These are phyloP conservation scores for Barbus barbus DNA, from an alignment of 2,113 vertebrate genomes.

Conservation along the genomic window DNA sequence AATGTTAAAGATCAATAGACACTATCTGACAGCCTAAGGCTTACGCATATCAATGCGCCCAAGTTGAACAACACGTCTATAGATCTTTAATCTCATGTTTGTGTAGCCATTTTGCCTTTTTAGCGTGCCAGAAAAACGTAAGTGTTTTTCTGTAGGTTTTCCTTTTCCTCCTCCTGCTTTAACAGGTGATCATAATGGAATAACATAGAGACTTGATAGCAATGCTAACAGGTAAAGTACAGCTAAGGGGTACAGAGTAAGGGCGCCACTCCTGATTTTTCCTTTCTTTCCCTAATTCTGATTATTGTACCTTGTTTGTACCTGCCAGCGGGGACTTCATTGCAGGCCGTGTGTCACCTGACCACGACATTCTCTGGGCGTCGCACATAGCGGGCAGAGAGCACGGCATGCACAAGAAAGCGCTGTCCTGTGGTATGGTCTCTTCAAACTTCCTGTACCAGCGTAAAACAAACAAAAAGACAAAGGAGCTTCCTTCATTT, in stretches of 20 bases:
- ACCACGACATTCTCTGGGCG: slow-evolving; percentile 96
- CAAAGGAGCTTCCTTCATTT: slow-evolving; percentile 85
- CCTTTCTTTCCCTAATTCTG: slow-evolving; percentile 90
- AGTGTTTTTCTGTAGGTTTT: slow-evolving; percentile 86
- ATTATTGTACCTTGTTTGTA: slow-evolving; percentile 98
- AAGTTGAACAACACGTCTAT: slow-evolving; percentile 80
- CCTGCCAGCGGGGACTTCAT: slow-evolving; percentile 97
- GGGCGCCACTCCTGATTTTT: slow-evolving; percentile 71
- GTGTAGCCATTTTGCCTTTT: slow-evolving; percentile 76
- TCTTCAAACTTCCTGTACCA: slow-evolving; percentile 97
- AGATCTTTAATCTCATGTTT: slow-evolving; percentile 88
- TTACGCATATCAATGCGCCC: slow-evolving; percentile 40
- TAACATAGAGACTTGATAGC: slow-evolving; percentile 89
- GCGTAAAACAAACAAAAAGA: slow-evolving; percentile 84
- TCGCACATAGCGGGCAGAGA: slow-evolving; percentile 97
- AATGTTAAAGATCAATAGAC: slow-evolving; percentile 92
- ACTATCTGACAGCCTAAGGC: slow-evolving; percentile 63
- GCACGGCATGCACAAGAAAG: slow-evolving; percentile 96
- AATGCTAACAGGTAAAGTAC: slow-evolving; percentile 95
- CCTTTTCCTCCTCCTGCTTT: slow-evolving; percentile 65
- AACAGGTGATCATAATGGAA: slow-evolving; percentile 88
- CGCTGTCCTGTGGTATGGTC: slow-evolving; percentile 97
- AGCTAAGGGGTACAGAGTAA: slow-evolving; percentile 95
- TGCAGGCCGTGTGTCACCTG: slow-evolving; percentile 98
- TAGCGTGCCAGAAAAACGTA: slow-evolving; percentile 86